A percentile compares a stretch with the other conserved stretches of the same genome.
These are phyloP conservation scores for Thamnaconus septentrionalis DNA, from an alignment of 2,113 vertebrate genomes.

Conservation along the genomic window DNA sequence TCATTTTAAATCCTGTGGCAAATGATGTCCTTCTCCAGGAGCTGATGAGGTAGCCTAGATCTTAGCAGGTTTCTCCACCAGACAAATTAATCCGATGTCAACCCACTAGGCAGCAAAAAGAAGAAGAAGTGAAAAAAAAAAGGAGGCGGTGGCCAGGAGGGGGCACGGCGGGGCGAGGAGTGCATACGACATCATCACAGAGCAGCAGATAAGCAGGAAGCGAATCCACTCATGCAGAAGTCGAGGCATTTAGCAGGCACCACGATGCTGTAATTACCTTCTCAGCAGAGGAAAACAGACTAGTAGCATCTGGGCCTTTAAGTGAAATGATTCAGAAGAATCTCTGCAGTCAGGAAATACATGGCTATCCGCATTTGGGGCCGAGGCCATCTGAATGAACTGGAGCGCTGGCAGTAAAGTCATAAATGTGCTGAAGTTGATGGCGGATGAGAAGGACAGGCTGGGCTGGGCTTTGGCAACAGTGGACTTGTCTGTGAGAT, in stretches of 20 bases:
- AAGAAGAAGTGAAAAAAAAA: background rate
- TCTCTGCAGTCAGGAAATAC: conserved; percentile 65
- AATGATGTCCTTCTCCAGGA: background rate
- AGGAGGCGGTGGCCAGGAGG: conserved; percentile 27
- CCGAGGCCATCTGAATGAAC: conserved; percentile 34
- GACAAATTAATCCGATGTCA: background rate
- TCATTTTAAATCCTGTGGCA: background rate
- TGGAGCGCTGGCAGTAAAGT: conserved; percentile 51
- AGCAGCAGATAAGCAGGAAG: conserved; percentile 52
- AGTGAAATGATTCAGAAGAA: conserved; percentile 83
- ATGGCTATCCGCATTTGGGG: conserved; percentile 25
- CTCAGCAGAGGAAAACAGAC: conserved; percentile 45
- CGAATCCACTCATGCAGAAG: conserved; percentile 57
- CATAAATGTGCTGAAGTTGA: conserved; percentile 60
- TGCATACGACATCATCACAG: conserved; percentile 39
- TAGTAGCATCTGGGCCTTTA: conserved; percentile 68
- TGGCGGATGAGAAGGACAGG: conserved; percentile 20
- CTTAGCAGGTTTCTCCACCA: background rate
- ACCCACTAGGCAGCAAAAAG: background rate
- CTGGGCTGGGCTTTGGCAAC: conserved; percentile 16
- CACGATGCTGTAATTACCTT: conserved; percentile 60
- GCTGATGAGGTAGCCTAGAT: background rate
- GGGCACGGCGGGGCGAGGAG: conserved; percentile 43
- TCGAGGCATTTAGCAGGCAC: conserved; percentile 63
- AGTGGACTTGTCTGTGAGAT: conserved; percentile 27